phyloP scores from a whole-genome alignment of 2,113 vertebrate genomes.

The Callorhinus ursinus region DNA sequence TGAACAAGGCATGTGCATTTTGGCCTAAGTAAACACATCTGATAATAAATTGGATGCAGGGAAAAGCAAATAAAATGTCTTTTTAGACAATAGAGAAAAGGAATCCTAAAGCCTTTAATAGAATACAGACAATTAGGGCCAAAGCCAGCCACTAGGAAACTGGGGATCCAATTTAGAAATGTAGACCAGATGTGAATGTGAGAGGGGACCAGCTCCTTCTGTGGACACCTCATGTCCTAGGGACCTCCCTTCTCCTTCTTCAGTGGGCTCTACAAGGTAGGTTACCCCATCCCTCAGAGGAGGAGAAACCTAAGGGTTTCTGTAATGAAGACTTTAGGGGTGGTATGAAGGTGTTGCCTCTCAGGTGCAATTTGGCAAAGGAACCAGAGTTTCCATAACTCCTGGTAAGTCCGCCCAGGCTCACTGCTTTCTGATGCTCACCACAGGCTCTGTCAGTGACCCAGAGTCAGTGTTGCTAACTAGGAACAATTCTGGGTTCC shows the following conservation, averaged over 20 bases:
- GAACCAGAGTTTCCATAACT: not conserved
- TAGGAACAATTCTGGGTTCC: not conserved
- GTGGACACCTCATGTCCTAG: not conserved
- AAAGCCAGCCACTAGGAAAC: not conserved
- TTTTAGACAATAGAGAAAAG: not conserved
- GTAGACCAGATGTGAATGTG: not conserved
- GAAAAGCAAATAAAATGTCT: not conserved
- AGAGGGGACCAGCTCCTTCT: not conserved
- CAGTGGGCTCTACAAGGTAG: not conserved
- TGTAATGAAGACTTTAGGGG: not conserved
- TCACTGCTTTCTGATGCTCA: not conserved
- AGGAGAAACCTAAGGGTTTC: not conserved
- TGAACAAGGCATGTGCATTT: not conserved
- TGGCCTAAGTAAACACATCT: not conserved
- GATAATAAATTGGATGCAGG: not conserved
- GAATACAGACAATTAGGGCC: not conserved
- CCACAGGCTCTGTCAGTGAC: not conserved
- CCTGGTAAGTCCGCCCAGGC: not conserved
- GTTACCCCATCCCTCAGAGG: not conserved
- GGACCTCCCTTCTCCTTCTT: not conserved
- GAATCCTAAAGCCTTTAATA: not conserved
- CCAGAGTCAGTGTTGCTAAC: not conserved
- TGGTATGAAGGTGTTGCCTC: not conserved
- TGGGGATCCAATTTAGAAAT: constrained; percentile 4
- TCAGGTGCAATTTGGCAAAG: constrained; percentile 23